Evolutionary conservation across 2,888 invertebrate species (phyloP).

Genomic region (Flexamia atlantica): DNA sequence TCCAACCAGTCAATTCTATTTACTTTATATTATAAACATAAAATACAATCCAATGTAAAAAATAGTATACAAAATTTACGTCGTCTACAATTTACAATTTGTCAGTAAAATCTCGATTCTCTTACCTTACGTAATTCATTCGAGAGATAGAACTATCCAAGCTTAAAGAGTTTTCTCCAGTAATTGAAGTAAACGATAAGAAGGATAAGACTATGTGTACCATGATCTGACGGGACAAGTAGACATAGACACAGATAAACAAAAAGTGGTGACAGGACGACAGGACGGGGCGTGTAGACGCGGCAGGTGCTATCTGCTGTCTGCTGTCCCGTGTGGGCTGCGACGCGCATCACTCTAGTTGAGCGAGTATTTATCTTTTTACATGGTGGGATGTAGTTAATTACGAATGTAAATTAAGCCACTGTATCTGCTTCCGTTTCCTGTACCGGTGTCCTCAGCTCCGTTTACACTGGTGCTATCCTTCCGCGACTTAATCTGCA

Average conservation of each 20-base stretch:
- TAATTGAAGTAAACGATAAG: too few relatives aligned
- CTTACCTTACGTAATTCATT: too few relatives aligned
- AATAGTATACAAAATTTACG: too few relatives aligned
- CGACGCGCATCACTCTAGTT: background rate
- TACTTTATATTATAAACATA: too few relatives aligned
- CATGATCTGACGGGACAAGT: too few relatives aligned
- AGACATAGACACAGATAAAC: background rate
- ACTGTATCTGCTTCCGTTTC: background rate
- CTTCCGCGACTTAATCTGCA: background rate
- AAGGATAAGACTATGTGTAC: too few relatives aligned
- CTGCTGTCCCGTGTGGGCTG: background rate
- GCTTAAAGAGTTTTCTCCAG: too few relatives aligned
- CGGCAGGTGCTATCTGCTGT: background rate
- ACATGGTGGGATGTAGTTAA: background rate
- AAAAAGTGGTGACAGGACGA: background rate
- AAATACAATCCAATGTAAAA: too few relatives aligned
- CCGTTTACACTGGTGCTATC: background rate
- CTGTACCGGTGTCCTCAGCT: background rate
- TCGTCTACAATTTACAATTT: too few relatives aligned
- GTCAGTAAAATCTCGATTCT: too few relatives aligned
- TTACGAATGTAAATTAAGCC: constrained; percentile 12
- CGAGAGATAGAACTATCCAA: too few relatives aligned
- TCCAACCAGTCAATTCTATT: too few relatives aligned
- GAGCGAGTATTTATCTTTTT: background rate
- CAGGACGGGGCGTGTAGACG: background rate